Percentiles rank a stretch among this genome's conserved stretches.
These are phyloP conservation scores for Orientallactaga bullata DNA, from an alignment of 2,113 vertebrate species.

Conservation along the genomic window DNA sequence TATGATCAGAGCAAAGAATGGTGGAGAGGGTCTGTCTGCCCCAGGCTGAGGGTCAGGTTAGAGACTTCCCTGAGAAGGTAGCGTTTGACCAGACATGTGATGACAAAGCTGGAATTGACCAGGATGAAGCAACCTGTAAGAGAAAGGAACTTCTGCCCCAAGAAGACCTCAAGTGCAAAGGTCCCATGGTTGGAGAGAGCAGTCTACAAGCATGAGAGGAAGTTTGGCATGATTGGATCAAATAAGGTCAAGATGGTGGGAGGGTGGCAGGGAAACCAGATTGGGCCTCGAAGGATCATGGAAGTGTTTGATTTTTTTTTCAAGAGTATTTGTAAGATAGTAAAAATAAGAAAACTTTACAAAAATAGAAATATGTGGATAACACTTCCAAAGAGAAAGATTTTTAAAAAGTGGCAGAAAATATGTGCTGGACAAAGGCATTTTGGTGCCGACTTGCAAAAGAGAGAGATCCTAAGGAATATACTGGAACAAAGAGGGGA, in stretches of 20 bases:
- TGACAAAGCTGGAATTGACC: neutral
- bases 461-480: neutral
- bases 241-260: neutral
- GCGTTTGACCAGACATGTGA: neutral
- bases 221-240: fast-evolving
- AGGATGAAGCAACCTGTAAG: neutral
- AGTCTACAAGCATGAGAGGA: neutral
- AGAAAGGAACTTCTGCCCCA: neutral
- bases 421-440: neutral
- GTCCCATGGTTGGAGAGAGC: neutral
- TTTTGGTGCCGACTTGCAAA: neutral
- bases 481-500: neutral
- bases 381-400: neutral
- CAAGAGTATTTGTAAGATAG: neutral
- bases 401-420: neutral
- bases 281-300: fast-evolving
- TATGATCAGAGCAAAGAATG: neutral
- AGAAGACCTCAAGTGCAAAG: neutral
- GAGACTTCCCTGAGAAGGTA: neutral
- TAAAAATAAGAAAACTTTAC: neutral
- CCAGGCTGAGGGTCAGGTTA: neutral
- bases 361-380: neutral
- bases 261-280: neutral
- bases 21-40: no score
- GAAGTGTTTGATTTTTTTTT: neutral